These are phyloP conservation scores for Eucera pruinosa DNA, from an alignment of 2,888 invertebrate species.

Conservation along the genomic window DNA sequence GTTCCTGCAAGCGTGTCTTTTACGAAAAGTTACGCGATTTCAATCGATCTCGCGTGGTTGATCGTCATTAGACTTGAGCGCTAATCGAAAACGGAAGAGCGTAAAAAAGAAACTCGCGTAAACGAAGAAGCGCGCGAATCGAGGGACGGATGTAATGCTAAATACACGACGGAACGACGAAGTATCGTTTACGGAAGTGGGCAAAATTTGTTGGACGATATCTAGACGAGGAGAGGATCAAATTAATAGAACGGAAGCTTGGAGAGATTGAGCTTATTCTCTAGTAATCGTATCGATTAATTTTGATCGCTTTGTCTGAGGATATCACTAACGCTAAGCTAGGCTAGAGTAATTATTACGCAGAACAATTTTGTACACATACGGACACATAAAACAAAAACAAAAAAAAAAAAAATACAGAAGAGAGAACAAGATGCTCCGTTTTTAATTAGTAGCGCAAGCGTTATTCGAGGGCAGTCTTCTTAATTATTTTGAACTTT, in stretches of 20 bases:
- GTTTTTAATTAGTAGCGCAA: conserved; percentile 48
- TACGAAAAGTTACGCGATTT: no score
- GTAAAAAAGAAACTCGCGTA: no score
- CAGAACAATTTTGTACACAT: conserved; percentile 25
- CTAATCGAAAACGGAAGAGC: no score
- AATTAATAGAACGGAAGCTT: conserved; percentile 10
- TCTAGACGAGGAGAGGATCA: neutral
- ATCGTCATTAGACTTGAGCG: no score
- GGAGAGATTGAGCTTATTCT: conserved; percentile 20
- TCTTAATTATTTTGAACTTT: conserved; percentile 47
- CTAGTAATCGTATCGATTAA: conserved; percentile 29
- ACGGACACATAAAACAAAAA: no score
- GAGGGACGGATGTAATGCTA: no score
- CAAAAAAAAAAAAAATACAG: no score
- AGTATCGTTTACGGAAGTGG: conserved; percentile 14
- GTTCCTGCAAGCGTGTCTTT: no score
- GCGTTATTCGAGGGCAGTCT: conserved; percentile 49
- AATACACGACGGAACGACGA: no score
- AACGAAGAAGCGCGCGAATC: no score
- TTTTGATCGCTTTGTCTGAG: conserved; percentile 38
- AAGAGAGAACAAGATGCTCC: conserved; percentile 21
- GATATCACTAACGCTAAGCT: conserved; percentile 13
- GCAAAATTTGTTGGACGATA: conserved; percentile 18
- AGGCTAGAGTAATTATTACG: no score
- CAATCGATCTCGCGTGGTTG: no score